Conservation (phyloP, 2,888 invertebrate species). For the Asteroscopus sphinx region DNA sequence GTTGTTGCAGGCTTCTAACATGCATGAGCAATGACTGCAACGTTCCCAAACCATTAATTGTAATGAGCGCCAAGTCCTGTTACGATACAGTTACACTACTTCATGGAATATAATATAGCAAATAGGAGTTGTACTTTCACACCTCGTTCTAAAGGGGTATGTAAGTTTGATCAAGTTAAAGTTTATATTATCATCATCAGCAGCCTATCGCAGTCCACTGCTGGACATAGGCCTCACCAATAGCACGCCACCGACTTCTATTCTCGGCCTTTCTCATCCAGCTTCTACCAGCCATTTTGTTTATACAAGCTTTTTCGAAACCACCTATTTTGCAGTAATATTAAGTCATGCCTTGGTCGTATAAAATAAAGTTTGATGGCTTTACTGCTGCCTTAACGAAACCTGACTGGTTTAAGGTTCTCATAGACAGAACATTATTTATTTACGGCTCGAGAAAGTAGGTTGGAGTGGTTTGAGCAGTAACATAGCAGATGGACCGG, state of each 20-base stretch:
- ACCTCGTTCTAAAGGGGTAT: background rate
- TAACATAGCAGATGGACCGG: slow-evolving; percentile 50
- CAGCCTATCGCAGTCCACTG: no score
- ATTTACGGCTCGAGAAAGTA: slow-evolving; percentile 48
- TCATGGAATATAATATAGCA: background rate
- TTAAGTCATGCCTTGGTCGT: slow-evolving; percentile 17
- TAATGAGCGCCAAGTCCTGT: slow-evolving; percentile 21
- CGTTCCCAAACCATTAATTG: slow-evolving; percentile 26
- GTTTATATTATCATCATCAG: no score
- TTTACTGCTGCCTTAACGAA: slow-evolving; percentile 7
- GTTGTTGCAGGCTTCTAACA: slow-evolving; percentile 21
- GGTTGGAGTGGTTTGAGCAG: slow-evolving; percentile 37
- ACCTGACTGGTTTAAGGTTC: slow-evolving; percentile 30
- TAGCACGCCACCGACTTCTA: no score
- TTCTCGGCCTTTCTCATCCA: no score
- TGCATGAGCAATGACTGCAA: slow-evolving; percentile 29
- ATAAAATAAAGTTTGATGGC: slow-evolving; percentile 3
- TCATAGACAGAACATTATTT: slow-evolving; percentile 45
- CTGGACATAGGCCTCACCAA: no score
- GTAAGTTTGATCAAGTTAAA: background rate
- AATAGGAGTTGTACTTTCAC: slow-evolving; percentile 1
- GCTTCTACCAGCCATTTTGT: no score
- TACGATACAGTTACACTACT: slow-evolving; percentile 9
- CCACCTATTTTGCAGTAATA: slow-evolving; percentile 3
- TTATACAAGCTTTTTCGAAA: slow-evolving; percentile 2